Evolutionary conservation across 1,140 invertebrate species (phyloP).

Genomic region (Homalodisca vitripennis): DNA sequence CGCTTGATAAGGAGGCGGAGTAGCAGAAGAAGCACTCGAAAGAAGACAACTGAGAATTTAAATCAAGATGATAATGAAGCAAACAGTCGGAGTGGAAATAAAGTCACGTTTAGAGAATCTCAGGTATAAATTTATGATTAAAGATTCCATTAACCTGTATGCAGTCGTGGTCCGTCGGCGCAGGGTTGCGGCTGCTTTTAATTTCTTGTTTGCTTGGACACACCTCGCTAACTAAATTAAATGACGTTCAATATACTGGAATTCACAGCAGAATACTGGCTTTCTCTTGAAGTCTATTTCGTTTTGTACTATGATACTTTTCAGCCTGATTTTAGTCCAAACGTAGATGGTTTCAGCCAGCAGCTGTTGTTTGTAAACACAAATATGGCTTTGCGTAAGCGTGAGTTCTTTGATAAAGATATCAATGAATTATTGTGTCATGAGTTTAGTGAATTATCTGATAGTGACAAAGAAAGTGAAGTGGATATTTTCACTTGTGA

Average conservation of each 20-base stretch:
- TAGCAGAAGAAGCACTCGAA: conserved; percentile 30
- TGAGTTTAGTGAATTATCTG: no score
- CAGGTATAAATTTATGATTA: conserved; percentile 24
- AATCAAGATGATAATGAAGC: conserved; percentile 19
- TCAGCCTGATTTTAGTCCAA: not conserved
- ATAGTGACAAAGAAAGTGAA: no score
- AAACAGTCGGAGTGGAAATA: conserved; percentile 3
- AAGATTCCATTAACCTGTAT: not conserved
- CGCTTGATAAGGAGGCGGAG: conserved; percentile 34
- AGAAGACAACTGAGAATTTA: conserved; percentile 17
- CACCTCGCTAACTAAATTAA: not conserved
- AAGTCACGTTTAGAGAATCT: conserved; percentile 21
- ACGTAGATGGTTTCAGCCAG: not conserved
- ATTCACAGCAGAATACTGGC: no score
- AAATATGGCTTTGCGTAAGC: no score
- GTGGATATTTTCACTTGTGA: no score
- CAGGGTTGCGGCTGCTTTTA: not conserved
- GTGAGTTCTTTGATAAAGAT: no score
- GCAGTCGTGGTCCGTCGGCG: not conserved
- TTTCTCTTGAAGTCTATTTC: no score
- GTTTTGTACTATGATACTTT: not conserved
- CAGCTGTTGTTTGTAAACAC: no score
- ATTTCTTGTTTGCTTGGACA: not conserved
- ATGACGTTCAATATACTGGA: no score
- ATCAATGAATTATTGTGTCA: no score